These are phyloP conservation scores for Platyrinchus mystaceus DNA, from an alignment of 2,797 vertebrate genomes.

Conservation along the genomic window DNA sequence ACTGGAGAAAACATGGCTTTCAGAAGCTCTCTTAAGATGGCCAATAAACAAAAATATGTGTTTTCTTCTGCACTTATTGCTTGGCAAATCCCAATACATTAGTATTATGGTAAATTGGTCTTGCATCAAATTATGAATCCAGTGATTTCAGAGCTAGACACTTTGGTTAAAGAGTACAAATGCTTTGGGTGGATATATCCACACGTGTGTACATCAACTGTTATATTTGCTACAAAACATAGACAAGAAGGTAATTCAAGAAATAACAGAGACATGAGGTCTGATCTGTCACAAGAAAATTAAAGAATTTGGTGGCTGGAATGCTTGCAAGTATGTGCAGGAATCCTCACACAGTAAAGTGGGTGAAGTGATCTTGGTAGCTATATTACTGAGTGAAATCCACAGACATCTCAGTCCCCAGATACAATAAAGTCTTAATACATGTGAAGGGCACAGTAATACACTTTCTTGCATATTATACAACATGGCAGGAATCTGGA, in stretches of 20 bases:
- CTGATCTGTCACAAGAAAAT: not conserved
- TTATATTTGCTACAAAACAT: not conserved
- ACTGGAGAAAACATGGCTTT: not conserved
- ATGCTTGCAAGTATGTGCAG: not conserved
- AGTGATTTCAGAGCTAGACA: not conserved
- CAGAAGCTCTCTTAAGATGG: not conserved
- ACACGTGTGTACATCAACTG: fast-evolving
- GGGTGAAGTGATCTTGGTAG: not conserved
- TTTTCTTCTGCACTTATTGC: not conserved
- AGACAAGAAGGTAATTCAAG: not conserved
- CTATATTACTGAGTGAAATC: not conserved
- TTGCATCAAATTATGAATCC: not conserved
- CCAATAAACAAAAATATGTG: not conserved
- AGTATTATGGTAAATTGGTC: not conserved
- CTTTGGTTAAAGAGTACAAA: not conserved
- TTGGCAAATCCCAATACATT: not conserved
- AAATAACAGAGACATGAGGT: not conserved
- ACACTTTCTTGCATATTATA: not conserved
- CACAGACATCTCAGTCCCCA: not conserved
- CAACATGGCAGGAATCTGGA: not conserved
- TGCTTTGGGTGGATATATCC: not conserved
- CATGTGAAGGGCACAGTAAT: not conserved
- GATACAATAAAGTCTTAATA: not conserved
- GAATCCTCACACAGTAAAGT: not conserved
- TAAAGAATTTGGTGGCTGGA: not conserved